Evolutionary conservation across 2,113 vertebrate genomes (phyloP).

Genomic region (Procapra przewalskii): DNA sequence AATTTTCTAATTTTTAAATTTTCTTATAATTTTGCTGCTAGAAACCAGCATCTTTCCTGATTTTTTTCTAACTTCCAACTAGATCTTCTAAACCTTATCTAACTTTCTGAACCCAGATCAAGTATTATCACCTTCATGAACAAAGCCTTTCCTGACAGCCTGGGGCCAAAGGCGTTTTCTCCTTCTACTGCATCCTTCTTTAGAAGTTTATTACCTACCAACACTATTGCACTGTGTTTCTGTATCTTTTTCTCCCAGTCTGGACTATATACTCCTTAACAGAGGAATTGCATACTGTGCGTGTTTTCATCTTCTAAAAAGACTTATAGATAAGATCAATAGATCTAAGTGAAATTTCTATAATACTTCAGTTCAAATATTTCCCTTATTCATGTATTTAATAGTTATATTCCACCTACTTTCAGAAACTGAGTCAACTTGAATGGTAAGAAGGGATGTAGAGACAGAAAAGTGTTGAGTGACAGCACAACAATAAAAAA

Average conservation of each 20-base stretch:
- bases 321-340: neutral
- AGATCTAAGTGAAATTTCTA: slow-evolving; percentile 4
- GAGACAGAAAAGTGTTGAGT: neutral
- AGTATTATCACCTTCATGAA: neutral
- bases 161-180: neutral
- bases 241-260: neutral
- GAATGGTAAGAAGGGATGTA: neutral
- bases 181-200: neutral
- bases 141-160: neutral
- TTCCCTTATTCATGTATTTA: neutral
- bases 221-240: neutral
- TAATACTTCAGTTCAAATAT: neutral
- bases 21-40: neutral
- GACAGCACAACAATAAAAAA: neutral
- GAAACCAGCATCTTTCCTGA: neutral
- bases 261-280: neutral
- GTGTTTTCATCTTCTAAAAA: neutral
- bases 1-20: neutral
- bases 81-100: neutral
- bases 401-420: neutral
- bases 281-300: neutral
- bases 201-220: neutral
- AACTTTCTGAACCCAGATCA: neutral
- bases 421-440: neutral
- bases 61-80: neutral